A percentile compares a stretch with the other conserved stretches of the same genome.
Evolutionary conservation across 2,797 vertebrate genomes (phyloP).

Genomic region (Uromys caudimaculatus): DNA sequence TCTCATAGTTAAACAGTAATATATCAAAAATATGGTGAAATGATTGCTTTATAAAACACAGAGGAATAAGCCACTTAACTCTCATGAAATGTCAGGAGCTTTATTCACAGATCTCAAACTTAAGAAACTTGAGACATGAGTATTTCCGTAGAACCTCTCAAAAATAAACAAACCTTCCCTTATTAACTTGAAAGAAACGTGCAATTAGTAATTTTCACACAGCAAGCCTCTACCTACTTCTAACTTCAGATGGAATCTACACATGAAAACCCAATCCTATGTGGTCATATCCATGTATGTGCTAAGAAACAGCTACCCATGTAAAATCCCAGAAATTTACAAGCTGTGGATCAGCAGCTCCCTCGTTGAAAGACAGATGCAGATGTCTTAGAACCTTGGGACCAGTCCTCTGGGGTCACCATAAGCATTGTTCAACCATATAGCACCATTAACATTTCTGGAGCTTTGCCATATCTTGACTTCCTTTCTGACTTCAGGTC

Average conservation of each 20-base stretch:
- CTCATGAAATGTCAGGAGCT: conserved; percentile 67
- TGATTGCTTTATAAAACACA: conserved; percentile 76
- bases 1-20: conserved; percentile 72
- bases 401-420: neutral
- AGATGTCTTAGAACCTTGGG: neutral
- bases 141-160: conserved; percentile 71
- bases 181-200: conserved; percentile 79
- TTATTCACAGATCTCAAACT: conserved; percentile 73
- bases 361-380: neutral
- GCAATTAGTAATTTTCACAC: conserved; percentile 48
- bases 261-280: neutral
- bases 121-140: conserved; percentile 72
- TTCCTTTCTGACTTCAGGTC: neutral
- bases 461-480: too few species aligned
- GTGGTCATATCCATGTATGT: conserved; percentile 1
- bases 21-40: conserved; percentile 68
- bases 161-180: conserved; percentile 77
- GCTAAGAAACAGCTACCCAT: neutral
- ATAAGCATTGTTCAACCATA: too few species aligned
- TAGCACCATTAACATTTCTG: neutral
- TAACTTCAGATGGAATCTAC: neutral
- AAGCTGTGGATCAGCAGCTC: neutral
- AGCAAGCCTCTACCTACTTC: conserved; percentile 59
- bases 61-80: conserved; percentile 64
- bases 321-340: neutral